phyloP scores from a whole-genome alignment of 2,888 invertebrate genomes.

The Sthenelais limicola region DNA sequence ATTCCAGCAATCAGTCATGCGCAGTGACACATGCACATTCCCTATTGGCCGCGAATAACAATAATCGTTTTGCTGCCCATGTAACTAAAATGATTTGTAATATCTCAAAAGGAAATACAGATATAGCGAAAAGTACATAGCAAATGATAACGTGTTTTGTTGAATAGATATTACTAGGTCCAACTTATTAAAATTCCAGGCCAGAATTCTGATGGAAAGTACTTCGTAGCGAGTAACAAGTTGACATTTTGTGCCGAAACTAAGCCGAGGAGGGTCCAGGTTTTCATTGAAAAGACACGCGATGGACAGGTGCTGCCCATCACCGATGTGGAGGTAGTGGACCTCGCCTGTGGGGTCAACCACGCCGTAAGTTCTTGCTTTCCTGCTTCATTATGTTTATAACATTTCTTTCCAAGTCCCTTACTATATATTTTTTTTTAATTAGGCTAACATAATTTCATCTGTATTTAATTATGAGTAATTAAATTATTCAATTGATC shows the following conservation, averaged over 20 bases:
- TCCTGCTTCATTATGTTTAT: too few species aligned
- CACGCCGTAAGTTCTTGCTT: constrained; percentile 81
- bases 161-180: not conserved
- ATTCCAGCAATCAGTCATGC: too few species aligned
- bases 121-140: not conserved
- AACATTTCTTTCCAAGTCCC: too few species aligned
- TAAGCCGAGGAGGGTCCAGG: constrained; percentile 85
- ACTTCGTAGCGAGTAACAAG: constrained; percentile 91
- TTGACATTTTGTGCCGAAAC: constrained; percentile 89
- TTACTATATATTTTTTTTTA: too few species aligned
- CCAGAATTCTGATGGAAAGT: constrained; percentile 95
- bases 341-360: constrained; percentile 91
- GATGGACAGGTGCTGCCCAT: constrained; percentile 87
- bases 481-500: too few species aligned
- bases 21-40: too few species aligned
- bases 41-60: too few species aligned
- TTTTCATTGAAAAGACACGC: constrained; percentile 90
- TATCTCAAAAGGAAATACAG: not conserved
- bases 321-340: constrained; percentile 86
- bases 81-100: not conserved
- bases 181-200: constrained; percentile 77
- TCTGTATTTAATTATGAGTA: too few species aligned
- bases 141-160: not conserved
- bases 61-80: too few species aligned
- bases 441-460: too few species aligned